These are phyloP conservation scores for Peromyscus leucopus DNA, from an alignment of 2,113 vertebrate species.

Conservation along the genomic window DNA sequence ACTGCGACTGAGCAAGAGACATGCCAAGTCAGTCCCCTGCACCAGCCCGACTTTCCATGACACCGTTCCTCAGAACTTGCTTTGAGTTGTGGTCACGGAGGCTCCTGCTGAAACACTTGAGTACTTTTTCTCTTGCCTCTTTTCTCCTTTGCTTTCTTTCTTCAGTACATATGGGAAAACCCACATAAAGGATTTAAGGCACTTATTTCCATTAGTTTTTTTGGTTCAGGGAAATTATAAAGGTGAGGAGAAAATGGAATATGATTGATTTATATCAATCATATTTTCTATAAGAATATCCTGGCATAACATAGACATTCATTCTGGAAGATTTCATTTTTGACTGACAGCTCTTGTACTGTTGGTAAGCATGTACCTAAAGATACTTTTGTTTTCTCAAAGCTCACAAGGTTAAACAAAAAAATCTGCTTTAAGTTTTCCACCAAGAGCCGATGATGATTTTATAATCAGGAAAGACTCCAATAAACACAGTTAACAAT, in stretches of 20 bases:
- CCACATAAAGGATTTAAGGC: conserved; percentile 30
- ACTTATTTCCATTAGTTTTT: neutral
- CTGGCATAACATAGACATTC: neutral
- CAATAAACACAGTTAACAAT: neutral
- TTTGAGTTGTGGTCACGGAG: neutral
- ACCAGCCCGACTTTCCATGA: neutral
- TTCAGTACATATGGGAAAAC: neutral
- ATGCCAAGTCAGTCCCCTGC: neutral
- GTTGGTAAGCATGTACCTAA: neutral
- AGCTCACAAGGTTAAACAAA: neutral
- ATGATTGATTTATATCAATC: neutral
- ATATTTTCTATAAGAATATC: neutral
- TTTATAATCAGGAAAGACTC: conserved; percentile 3
- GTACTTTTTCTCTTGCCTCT: neutral
- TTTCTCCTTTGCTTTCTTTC: neutral
- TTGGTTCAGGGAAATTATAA: neutral
- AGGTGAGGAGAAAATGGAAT: neutral
- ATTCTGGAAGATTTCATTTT: neutral
- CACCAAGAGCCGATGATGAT: conserved; percentile 15
- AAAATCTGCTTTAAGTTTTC: neutral
- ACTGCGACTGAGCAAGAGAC: neutral
- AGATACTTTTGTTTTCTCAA: neutral
- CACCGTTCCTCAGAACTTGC: neutral
- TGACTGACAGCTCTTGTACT: neutral
- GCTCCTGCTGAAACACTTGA: neutral